Evolutionary conservation across 2,113 vertebrate species (phyloP).

Genomic region (Xiphorhynchus elegans): DNA sequence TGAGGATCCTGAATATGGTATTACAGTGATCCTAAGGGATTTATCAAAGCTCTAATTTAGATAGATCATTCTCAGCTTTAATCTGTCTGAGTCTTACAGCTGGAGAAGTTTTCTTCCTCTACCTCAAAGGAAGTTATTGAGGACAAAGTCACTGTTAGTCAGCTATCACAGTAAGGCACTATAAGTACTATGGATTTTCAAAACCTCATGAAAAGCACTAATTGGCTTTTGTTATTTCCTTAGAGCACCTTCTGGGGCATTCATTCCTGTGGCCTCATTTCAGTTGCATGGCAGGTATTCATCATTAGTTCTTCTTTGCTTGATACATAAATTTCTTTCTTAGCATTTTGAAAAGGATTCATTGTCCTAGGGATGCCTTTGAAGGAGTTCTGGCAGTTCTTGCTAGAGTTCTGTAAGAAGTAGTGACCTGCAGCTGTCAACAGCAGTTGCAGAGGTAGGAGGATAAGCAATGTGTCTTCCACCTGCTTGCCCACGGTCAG

Average conservation of each 20-base stretch:
- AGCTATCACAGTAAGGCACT: background rate
- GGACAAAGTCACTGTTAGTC: background rate
- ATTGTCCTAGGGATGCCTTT: background rate
- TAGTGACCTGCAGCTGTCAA: background rate
- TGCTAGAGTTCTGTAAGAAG: background rate
- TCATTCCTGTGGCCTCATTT: background rate
- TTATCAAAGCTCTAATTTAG: background rate
- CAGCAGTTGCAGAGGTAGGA: background rate
- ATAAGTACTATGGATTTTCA: background rate
- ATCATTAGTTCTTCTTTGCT: background rate
- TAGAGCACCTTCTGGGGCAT: background rate
- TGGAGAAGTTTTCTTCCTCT: background rate
- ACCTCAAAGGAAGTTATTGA: background rate
- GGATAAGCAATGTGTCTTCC: background rate
- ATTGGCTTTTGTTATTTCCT: constrained; percentile 21
- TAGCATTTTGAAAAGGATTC: constrained; percentile 1
- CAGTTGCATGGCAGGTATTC: background rate
- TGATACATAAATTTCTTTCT: background rate
- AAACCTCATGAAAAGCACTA: background rate
- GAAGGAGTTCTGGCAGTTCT: background rate
- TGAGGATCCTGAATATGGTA: rapidly evolving
- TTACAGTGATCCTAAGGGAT: background rate
- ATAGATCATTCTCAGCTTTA: background rate
- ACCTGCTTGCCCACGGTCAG: background rate
- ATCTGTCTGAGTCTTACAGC: background rate